Evolutionary conservation across 2,113 vertebrate species (phyloP), one percentile per base, ranked within the genome.

Genomic region (Alligator sinensis): DNA sequence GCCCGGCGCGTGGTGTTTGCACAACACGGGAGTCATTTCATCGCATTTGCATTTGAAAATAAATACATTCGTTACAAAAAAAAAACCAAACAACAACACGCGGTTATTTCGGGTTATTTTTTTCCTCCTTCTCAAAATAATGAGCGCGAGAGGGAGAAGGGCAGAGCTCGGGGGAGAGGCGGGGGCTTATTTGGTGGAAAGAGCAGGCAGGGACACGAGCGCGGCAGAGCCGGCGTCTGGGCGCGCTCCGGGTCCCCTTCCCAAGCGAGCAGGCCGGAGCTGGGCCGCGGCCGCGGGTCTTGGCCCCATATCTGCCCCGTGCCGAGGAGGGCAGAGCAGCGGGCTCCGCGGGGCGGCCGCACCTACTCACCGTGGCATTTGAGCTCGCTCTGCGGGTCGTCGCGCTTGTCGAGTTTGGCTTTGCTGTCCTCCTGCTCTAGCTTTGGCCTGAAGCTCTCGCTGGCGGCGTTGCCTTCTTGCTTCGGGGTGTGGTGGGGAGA

Each of bases 401-500:
- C 99, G 94, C 99, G 98, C 93, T 98, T 99, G 96, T 99, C 99
- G 88, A 98, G 97, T 97, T 99, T 99, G 97, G 97, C 96, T 91
- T 99, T 99, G 97, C 97, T 94, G 61, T 99, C 99, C 78, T 99
- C 99, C 84, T 99, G 99, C 94, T 99, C 99, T 88, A 99, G 95
- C 93, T 99, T 99, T 94, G 99, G 99, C 98, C 99, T 98, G 98
- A 99, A 99, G 97, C 98, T 98, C 97, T 99, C 99, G 91, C 98
- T 96, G 8, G 98, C 98, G 63, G 97, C 96, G 96, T 98, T 98
- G 97, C 98, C 98, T 97, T 99, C 99, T 90, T 98, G 98, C 96
- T 99, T 99, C 62, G 99, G 99, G 78, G 98, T 98, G 98, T 99
- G 99, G 58, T 99, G 99, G 15, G 99, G 99, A 47, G 99, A 99